phyloP scores from a whole-genome alignment of 2,113 vertebrate species.

The Gopherus evgoodei region DNA sequence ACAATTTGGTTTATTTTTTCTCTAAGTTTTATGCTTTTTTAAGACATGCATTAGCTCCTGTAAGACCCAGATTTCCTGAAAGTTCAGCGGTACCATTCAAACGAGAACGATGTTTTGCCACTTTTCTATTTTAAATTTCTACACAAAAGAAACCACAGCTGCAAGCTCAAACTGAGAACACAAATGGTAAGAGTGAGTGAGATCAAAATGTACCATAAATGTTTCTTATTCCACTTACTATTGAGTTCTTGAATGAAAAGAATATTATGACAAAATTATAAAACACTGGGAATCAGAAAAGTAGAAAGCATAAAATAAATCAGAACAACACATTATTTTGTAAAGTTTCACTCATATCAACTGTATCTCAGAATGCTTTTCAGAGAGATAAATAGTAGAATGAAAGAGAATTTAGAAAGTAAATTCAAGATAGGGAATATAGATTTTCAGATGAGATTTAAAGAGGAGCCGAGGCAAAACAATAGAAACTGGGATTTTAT shows the following conservation, averaged over 20 bases:
- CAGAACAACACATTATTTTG: not conserved
- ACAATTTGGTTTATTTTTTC: not conserved
- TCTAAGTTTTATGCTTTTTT: not conserved
- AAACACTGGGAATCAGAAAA: rapidly evolving
- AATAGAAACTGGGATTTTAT: rapidly evolving
- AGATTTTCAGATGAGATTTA: not conserved
- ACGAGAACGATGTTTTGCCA: rapidly evolving
- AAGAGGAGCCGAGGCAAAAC: not conserved
- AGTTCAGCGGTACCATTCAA: not conserved
- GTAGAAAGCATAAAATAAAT: rapidly evolving
- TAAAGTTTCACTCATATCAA: not conserved
- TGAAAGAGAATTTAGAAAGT: not conserved
- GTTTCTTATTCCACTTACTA: not conserved
- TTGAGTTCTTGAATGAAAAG: rapidly evolving
- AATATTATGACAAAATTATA: rapidly evolving
- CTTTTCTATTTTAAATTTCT: not conserved
- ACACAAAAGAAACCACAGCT: not conserved
- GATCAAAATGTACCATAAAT: rapidly evolving
- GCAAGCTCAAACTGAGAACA: not conserved
- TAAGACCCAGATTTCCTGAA: not conserved
- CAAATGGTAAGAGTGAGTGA: rapidly evolving
- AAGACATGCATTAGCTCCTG: not conserved
- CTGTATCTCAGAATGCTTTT: not conserved
- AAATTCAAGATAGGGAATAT: rapidly evolving
- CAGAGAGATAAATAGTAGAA: not conserved